phyloP scores from a whole-genome alignment of 2,113 vertebrate genomes.

The Alligator mississippiensis region DNA sequence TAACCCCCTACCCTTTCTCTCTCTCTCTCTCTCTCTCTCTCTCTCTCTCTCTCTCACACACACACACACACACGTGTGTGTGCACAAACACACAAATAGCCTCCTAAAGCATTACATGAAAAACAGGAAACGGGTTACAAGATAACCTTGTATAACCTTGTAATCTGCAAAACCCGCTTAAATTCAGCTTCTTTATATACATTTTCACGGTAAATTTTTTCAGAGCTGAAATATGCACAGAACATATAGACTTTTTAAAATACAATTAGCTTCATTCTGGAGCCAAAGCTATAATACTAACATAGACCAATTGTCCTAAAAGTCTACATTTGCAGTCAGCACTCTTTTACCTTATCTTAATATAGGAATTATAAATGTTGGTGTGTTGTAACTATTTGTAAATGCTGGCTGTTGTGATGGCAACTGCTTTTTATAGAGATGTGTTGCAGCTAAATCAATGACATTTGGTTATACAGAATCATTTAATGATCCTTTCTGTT shows the following conservation, averaged over 20 bases:
- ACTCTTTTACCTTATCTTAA: background rate
- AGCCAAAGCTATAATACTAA: background rate
- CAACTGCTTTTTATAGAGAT: background rate
- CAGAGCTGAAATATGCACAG: background rate
- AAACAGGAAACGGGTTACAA: background rate
- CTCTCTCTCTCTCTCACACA: background rate
- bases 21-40: background rate
- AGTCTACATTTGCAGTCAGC: background rate
- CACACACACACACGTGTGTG: background rate
- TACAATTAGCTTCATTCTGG: background rate
- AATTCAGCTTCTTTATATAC: background rate
- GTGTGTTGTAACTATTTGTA: background rate
- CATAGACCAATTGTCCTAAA: background rate
- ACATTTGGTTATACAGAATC: background rate
- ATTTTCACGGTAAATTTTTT: background rate
- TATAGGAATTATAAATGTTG: background rate
- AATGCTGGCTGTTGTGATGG: background rate
- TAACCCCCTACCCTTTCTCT: background rate
- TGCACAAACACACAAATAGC: fast-evolving
- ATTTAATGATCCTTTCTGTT: background rate
- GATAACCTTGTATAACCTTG: background rate
- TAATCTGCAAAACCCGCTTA: background rate
- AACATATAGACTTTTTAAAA: background rate
- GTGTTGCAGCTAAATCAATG: background rate
- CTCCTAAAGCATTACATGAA: background rate